Percentiles rank a stretch among this genome's conserved stretches.
Conservation (phyloP, 2,888 invertebrate species). For the Helleia helle region DNA sequence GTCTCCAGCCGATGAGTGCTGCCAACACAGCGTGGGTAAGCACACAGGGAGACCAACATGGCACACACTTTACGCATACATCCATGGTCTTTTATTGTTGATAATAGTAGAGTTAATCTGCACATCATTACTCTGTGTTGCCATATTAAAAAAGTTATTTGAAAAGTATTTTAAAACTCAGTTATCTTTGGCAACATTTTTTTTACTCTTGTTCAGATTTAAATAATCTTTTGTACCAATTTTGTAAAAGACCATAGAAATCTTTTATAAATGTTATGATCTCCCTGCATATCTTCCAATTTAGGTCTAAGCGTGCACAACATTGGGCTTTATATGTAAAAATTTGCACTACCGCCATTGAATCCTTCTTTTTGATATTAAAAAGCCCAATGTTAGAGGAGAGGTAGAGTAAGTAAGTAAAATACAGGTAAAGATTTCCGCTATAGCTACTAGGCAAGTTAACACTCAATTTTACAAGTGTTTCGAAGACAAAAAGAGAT, state of each 20-base stretch:
- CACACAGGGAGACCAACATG: slow-evolving; percentile 36
- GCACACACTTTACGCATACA: slow-evolving; percentile 10
- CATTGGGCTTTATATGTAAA: slow-evolving; percentile 46
- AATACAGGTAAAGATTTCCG: slow-evolving; percentile 51
- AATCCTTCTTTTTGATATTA: slow-evolving; percentile 13
- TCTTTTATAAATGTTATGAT: slow-evolving; percentile 23
- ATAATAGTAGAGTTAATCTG: too few relatives aligned
- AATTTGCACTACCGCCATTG: not conserved
- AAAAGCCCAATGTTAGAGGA: slow-evolving; percentile 56
- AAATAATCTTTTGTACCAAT: too few relatives aligned
- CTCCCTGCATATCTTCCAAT: slow-evolving; percentile 45
- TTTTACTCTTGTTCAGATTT: too few relatives aligned
- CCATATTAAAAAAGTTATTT: too few relatives aligned
- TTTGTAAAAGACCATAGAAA: slow-evolving; percentile 14
- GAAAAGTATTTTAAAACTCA: too few relatives aligned
- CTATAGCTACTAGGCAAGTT: slow-evolving; percentile 74
- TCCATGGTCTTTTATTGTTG: slow-evolving; percentile 18
- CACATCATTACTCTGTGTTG: too few relatives aligned
- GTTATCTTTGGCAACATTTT: too few relatives aligned
- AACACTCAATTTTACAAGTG: slow-evolving; percentile 44
- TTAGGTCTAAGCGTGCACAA: slow-evolving; percentile 62
- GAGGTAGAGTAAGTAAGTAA: too few relatives aligned
- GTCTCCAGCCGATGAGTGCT: slow-evolving; percentile 61
- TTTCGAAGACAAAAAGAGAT: slow-evolving; percentile 40
- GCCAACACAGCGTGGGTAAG: slow-evolving; percentile 60